Conservation (phyloP, 2,797 vertebrate species). For the Clarias fuscus region DNA sequence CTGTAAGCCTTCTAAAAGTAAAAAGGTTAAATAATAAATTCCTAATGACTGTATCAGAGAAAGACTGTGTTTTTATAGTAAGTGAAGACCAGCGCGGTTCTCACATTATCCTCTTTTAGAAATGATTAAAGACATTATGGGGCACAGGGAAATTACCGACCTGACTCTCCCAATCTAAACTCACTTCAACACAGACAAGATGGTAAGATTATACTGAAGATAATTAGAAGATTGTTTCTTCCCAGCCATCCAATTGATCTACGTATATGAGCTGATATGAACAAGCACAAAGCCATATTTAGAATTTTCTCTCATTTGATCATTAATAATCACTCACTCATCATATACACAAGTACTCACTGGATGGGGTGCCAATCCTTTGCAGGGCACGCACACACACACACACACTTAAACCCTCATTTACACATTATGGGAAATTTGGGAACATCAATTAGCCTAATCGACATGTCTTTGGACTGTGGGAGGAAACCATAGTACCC, state of each 20-base stretch:
- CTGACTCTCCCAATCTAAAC: neutral
- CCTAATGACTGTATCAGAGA: neutral
- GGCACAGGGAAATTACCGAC: neutral
- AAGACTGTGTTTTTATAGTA: neutral
- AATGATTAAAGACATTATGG: neutral
- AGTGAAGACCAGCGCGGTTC: neutral
- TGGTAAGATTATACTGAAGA: neutral
- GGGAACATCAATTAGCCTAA: too few species aligned
- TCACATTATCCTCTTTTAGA: neutral
- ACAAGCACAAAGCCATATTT: neutral
- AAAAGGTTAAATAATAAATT: neutral
- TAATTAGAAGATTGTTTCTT: neutral
- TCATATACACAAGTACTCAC: too few species aligned
- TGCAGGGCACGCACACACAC: too few species aligned
- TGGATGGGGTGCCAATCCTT: too few species aligned
- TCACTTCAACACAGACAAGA: constrained; percentile 11
- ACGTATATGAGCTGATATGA: neutral
- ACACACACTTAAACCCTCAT: too few species aligned
- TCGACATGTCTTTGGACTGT: too few species aligned
- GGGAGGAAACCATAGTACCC: too few species aligned
- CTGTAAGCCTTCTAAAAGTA: neutral
- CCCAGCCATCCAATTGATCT: neutral
- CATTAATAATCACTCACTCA: neutral
- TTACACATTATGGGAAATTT: too few species aligned
- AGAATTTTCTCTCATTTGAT: neutral